phyloP scores from a whole-genome alignment of 2,797 vertebrate genomes.

The Natrix natrix region DNA sequence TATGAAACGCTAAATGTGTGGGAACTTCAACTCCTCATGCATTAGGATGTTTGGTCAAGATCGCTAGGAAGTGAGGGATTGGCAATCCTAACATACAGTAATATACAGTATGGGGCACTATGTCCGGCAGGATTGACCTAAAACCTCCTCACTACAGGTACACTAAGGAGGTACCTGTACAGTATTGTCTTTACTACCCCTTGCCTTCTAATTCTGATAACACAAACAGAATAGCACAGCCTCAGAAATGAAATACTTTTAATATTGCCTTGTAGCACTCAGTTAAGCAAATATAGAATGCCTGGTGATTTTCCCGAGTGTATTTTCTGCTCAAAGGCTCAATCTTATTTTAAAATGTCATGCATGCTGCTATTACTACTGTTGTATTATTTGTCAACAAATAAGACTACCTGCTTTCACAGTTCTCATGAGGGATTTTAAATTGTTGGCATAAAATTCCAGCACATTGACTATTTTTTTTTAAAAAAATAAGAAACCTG shows the following conservation, averaged over 20 bases:
- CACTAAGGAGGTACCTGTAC: not conserved
- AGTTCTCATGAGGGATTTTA: constrained; percentile 74
- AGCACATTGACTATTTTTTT: constrained; percentile 71
- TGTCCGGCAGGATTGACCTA: not conserved
- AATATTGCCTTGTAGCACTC: constrained; percentile 52
- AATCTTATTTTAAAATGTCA: constrained; percentile 68
- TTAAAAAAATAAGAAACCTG: constrained; percentile 68
- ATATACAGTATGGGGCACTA: not conserved
- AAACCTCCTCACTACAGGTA: too few species aligned
- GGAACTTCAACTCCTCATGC: not conserved
- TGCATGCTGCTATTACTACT: constrained; percentile 67
- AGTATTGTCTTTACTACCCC: constrained; percentile 40
- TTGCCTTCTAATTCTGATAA: constrained; percentile 52
- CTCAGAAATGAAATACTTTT: constrained; percentile 53
- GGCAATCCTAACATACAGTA: not conserved
- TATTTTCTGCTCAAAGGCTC: constrained; percentile 60
- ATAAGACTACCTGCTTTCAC: constrained; percentile 75
- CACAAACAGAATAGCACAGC: constrained; percentile 40
- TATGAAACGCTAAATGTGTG: not conserved
- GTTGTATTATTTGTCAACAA: constrained; percentile 79
- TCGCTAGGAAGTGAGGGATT: not conserved
- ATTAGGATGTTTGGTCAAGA: not conserved
- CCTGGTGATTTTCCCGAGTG: constrained; percentile 65
- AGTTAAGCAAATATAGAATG: constrained; percentile 67
- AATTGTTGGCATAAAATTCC: constrained; percentile 73